Conservation (phyloP, 1,140 invertebrate genomes). For the Drosophila pectinifera region DNA sequence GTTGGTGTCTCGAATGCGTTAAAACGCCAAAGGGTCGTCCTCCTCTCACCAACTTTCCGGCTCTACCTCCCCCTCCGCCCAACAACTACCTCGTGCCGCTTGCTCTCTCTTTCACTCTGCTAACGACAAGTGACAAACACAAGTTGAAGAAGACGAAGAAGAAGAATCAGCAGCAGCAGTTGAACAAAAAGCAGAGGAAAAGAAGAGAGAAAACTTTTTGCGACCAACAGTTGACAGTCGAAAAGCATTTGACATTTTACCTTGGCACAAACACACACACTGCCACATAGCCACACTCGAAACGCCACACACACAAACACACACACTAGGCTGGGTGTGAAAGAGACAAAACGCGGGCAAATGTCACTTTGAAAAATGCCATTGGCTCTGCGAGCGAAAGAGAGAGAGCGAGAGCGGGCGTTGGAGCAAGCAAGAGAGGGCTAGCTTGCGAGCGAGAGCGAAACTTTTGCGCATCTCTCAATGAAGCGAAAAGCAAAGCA, state of each 20-base stretch:
- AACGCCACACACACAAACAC: constrained; percentile 17
- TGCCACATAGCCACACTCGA: constrained; percentile 14
- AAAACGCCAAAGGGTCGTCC: constrained; percentile 78
- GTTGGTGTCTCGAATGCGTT: constrained; percentile 56
- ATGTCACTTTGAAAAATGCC: constrained; percentile 85
- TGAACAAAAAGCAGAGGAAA: constrained; percentile 23
- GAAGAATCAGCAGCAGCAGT: constrained; percentile 16
- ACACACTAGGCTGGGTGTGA: constrained; percentile 48
- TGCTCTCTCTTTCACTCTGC: constrained; percentile 46
- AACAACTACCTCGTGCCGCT: constrained; percentile 15
- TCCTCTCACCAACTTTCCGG: constrained; percentile 14
- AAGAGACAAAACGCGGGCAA: constrained; percentile 77
- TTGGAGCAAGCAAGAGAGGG: constrained; percentile 16
- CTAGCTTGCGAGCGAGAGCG: constrained; percentile 29
- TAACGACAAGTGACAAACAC: constrained; percentile 63
- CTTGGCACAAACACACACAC: constrained; percentile 59
- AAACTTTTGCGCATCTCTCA: constrained; percentile 70
- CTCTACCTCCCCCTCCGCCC: constrained; percentile 1
- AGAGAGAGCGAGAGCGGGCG: constrained; percentile 31
- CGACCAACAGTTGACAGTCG: constrained; percentile 82
- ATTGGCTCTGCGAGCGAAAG: constrained; percentile 70
- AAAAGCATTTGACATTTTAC: constrained; percentile 85
- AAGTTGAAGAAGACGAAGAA: constrained; percentile 38
- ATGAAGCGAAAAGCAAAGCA: constrained; percentile 46
- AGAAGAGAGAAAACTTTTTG: constrained; percentile 60